These are phyloP conservation scores for Regulus satrapa DNA, from an alignment of 2,113 vertebrate species.

Conservation along the genomic window DNA sequence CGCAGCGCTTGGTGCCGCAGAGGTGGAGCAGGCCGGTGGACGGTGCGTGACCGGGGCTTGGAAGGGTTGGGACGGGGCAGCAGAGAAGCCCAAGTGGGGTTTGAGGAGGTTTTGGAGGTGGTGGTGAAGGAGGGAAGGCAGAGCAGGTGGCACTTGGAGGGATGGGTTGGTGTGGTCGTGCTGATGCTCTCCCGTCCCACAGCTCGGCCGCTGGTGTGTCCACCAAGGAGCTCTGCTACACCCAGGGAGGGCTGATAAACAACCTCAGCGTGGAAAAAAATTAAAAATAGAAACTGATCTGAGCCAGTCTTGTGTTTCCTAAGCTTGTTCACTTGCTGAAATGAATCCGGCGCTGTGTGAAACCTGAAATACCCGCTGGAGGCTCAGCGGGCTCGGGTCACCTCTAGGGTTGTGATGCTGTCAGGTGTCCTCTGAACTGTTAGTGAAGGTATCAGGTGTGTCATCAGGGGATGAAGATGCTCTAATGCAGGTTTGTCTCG, in stretches of 20 bases:
- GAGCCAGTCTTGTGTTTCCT: neutral
- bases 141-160: neutral
- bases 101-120: neutral
- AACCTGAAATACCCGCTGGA: conserved; percentile 50
- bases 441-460: neutral
- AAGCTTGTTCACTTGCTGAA: neutral
- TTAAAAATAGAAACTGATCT: neutral
- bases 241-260: neutral
- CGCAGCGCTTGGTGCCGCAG: conserved; percentile 2
- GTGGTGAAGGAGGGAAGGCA: neutral
- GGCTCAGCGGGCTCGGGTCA: neutral
- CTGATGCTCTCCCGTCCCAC: neutral
- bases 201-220: neutral
- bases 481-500: neutral
- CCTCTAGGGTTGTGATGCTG: neutral
- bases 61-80: neutral
- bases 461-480: neutral
- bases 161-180: neutral
- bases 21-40: conserved; percentile 33
- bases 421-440: neutral
- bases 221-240: neutral
- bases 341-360: neutral
- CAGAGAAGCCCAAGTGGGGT: rapidly evolving
- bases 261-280: neutral
- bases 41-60: neutral